phyloP scores from a whole-genome alignment of 2,888 invertebrate genomes.

The Eristalis intricaria region DNA sequence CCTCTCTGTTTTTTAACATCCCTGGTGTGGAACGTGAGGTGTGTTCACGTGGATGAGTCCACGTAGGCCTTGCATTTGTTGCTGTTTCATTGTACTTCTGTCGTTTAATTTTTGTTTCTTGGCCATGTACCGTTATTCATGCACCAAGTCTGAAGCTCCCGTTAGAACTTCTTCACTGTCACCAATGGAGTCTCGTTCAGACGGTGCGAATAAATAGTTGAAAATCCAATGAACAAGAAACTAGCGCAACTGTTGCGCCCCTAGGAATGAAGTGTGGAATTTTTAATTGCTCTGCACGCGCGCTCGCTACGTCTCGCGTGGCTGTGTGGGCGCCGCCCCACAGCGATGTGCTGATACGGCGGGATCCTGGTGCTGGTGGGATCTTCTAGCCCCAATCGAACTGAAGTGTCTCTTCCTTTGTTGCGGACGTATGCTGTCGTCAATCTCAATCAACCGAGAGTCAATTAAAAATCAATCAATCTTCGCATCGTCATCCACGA shows the following conservation, averaged over 20 bases:
- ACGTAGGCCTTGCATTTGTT: no score
- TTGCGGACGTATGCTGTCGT: slow-evolving; percentile 53
- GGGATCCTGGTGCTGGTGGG: neutral
- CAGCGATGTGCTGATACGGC: slow-evolving; percentile 39
- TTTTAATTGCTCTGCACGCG: slow-evolving; percentile 61
- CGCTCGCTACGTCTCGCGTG: neutral
- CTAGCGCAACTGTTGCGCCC: slow-evolving; percentile 49
- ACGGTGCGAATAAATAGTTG: no score
- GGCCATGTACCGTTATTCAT: no score
- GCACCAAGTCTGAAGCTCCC: no score
- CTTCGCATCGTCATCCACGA: slow-evolving; percentile 63
- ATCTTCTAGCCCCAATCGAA: slow-evolving; percentile 13
- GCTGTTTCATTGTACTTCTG: no score
- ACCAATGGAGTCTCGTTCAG: no score
- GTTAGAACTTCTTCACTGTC: no score
- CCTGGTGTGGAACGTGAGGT: no score
- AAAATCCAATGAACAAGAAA: no score
- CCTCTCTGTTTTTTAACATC: no score
- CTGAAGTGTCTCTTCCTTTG: neutral
- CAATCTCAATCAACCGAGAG: slow-evolving; percentile 70
- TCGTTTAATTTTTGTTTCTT: no score
- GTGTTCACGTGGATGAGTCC: no score
- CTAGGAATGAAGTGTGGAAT: slow-evolving; percentile 62
- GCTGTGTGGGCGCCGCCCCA: slow-evolving; percentile 43
- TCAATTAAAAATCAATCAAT: slow-evolving; percentile 72